Evolutionary conservation across 2,113 vertebrate genomes (phyloP), one percentile per base, ranked within the genome.

Genomic region (Cryptomyrus ogoouensis): DNA sequence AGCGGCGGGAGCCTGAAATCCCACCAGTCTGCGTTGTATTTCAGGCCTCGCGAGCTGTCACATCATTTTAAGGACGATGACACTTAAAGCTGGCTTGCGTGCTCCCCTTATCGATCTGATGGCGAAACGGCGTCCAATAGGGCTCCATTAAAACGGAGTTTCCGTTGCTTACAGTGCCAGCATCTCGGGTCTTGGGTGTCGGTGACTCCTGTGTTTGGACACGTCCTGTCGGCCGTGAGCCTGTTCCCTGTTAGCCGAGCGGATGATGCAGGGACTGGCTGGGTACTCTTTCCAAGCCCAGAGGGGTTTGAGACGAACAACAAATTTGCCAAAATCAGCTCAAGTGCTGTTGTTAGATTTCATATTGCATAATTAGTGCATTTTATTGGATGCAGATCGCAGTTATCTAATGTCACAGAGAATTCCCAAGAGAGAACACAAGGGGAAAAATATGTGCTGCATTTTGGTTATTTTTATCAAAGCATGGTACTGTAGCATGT

Each of bases 21-120:
- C 13, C 31, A 62, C 53, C 35, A 24, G 19, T 19, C 19, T 12
- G 0, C 21, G 4, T 56, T 62, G 21, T 24, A 66, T 46, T 88
- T n/a, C 24, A 7, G 35, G 31, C 35, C 17, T 19, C 15, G 31
- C 3, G 12, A 66, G 53, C 52, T 88, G 87, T 88, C 87, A 66
- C 35, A 88, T 88, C 87, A 88, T 66, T 88, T 88, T 53, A 88
- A 46, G 35, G 58, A 88, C 35, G 24, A 50, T 62, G 87, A 88
- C 87, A 88, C 87, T 88, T 88, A 66, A 27, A 44, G 85, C 85
- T 56, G 85, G 27, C 7, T 35, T 31, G 49, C 1, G 2, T 19
- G 13, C n/a, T 50, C 85, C 24, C 85, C 3, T 31, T 87, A 87
- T 87, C 31, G 85, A 87, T 87, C 85, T 87, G 50, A 35, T 87